Conservation (phyloP, 2,888 invertebrate genomes). For the Zhuqinia jingwanae region DNA sequence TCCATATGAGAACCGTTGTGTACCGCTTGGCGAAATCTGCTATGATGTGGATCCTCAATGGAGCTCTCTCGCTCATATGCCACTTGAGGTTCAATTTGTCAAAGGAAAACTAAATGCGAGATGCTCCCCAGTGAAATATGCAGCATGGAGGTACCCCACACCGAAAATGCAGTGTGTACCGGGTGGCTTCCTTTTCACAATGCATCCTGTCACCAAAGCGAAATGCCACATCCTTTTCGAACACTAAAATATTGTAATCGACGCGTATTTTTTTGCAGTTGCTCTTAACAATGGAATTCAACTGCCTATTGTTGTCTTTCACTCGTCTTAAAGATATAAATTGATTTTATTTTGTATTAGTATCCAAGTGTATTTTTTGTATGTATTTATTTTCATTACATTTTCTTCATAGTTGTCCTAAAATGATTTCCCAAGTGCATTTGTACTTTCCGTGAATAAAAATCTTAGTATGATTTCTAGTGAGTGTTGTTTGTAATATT, state of each 20-base stretch:
- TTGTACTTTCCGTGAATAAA: too few relatives aligned
- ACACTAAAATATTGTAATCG: constrained; percentile 14
- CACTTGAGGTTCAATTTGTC: constrained; percentile 72
- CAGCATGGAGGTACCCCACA: constrained; percentile 73
- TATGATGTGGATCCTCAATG: constrained; percentile 71
- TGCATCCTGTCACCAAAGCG: constrained; percentile 47
- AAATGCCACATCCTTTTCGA: constrained; percentile 66
- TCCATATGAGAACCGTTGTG: constrained; percentile 68
- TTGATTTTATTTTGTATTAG: too few relatives aligned
- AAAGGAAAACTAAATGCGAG: constrained; percentile 69
- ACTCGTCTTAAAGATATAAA: too few relatives aligned
- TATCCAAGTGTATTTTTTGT: too few relatives aligned
- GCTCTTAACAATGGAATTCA: too few relatives aligned
- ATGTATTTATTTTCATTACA: too few relatives aligned
- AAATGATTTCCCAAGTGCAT: too few relatives aligned
- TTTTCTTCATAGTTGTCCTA: too few relatives aligned
- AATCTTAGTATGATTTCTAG: too few relatives aligned
- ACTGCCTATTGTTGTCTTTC: too few relatives aligned
- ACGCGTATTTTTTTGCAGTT: too few relatives aligned
- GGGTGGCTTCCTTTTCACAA: constrained; percentile 61
- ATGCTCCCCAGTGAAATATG: constrained; percentile 70
- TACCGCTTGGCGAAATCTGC: constrained; percentile 67
- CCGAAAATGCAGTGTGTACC: constrained; percentile 75
- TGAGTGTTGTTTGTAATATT: too few relatives aligned
- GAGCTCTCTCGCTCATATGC: constrained; percentile 66